Conservation (phyloP, 2,888 invertebrate genomes). For the Hoplodrina blanda region DNA sequence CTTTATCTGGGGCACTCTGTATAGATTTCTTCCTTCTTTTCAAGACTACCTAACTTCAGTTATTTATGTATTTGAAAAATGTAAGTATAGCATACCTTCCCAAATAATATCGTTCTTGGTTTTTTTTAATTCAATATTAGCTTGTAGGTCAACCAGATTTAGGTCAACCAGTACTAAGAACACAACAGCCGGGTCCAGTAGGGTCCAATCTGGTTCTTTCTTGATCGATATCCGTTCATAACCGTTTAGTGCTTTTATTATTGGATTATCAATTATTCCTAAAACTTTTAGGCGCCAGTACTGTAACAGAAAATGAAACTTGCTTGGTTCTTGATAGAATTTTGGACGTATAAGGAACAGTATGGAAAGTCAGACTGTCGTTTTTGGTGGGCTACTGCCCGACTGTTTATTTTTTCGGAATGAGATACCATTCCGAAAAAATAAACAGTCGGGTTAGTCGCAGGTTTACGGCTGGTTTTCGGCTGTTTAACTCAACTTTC, state of each 20-base stretch:
- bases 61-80: neutral
- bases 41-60: neutral
- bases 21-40: too few relatives aligned
- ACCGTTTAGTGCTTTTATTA: slow-evolving; percentile 68
- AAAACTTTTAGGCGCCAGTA: slow-evolving; percentile 70
- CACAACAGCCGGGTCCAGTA: slow-evolving; percentile 72
- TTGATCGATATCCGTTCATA: slow-evolving; percentile 68
- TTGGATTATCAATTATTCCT: slow-evolving; percentile 70
- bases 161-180: slow-evolving; percentile 61
- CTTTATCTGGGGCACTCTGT: too few relatives aligned
- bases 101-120: slow-evolving; percentile 70
- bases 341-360: too few relatives aligned
- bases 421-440: too few relatives aligned
- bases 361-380: too few relatives aligned
- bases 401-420: too few relatives aligned
- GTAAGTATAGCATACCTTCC: slow-evolving; percentile 71
- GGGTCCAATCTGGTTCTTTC: slow-evolving; percentile 54
- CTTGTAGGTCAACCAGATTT: slow-evolving; percentile 59
- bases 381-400: too few relatives aligned
- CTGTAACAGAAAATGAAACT: slow-evolving; percentile 53
- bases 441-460: too few relatives aligned
- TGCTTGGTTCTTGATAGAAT: too few relatives aligned
- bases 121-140: slow-evolving; percentile 58
- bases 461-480: too few relatives aligned
- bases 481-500: too few relatives aligned